These are phyloP conservation scores for Manis pentadactyla DNA, from an alignment of 2,797 vertebrate species.

Conservation along the genomic window DNA sequence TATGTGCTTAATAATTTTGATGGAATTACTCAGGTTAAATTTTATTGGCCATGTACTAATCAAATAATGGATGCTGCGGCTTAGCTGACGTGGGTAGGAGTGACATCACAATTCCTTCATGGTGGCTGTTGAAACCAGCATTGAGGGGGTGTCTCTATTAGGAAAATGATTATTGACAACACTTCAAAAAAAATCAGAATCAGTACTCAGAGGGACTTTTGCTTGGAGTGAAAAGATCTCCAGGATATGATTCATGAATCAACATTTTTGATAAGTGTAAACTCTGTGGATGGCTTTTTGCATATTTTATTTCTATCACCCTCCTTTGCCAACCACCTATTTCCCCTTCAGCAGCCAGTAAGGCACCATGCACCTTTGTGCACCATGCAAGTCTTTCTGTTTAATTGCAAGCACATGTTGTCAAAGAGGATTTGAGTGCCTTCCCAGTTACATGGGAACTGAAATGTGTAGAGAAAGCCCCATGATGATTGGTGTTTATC, in stretches of 20 bases:
- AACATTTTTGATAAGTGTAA: neutral
- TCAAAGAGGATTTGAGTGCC: neutral
- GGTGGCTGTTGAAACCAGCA: neutral
- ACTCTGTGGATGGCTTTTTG: neutral
- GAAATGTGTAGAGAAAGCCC: neutral
- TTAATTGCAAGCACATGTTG: neutral
- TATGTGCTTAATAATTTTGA: neutral
- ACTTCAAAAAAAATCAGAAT: neutral
- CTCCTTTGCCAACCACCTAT: neutral
- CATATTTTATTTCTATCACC: neutral
- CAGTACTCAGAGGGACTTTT: neutral
- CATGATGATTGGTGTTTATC: neutral
- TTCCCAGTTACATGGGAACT: neutral
- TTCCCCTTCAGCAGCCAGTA: neutral
- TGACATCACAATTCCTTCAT: neutral
- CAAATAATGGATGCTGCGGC: neutral
- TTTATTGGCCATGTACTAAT: constrained; percentile 38
- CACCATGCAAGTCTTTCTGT: neutral
- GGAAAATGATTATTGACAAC: neutral
- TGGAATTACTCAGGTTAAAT: constrained; percentile 31
- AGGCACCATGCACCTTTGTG: neutral
- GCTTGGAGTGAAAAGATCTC: neutral
- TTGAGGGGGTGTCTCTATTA: neutral
- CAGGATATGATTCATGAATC: neutral
- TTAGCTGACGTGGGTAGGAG: neutral